phyloP scores from a whole-genome alignment of 2,888 invertebrate genomes.

The Nycteola revayana region DNA sequence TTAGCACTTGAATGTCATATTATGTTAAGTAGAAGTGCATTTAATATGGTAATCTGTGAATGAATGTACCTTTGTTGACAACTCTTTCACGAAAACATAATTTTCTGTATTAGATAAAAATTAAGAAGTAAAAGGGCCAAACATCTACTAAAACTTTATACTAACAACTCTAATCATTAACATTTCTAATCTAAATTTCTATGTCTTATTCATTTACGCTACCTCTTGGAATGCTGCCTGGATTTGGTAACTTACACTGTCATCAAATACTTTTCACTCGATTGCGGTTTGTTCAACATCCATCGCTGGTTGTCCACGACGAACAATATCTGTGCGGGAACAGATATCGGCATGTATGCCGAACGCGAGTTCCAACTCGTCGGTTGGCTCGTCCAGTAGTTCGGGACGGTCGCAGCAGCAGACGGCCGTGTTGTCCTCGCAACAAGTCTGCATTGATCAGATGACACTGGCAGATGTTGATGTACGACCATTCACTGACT shows the following conservation, averaged over 20 bases:
- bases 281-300: not conserved
- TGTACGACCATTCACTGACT: conserved; percentile 80
- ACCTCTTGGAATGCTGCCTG: conserved; percentile 54
- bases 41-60: no score
- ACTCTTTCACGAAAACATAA: no score
- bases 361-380: conserved; percentile 60
- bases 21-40: no score
- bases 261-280: not conserved
- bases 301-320: not conserved
- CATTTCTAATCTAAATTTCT: no score
- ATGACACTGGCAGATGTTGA: conserved; percentile 88
- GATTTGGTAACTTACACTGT: conserved; percentile 49
- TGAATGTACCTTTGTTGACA: no score
- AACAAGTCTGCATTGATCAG: conserved; percentile 91
- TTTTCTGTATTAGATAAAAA: no score
- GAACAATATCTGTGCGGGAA: no score
- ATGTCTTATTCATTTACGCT: conserved; percentile 35
- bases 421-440: conserved; percentile 78
- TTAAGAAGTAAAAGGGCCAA: no score
- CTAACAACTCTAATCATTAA: no score
- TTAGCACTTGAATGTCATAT: no score
- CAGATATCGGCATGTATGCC: conserved; percentile 70
- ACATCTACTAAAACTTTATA: no score
- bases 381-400: conserved; percentile 39
- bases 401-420: conserved; percentile 53